These are phyloP conservation scores for Margaritifera margaritifera DNA, from an alignment of 2,888 invertebrate genomes.

Conservation along the genomic window DNA sequence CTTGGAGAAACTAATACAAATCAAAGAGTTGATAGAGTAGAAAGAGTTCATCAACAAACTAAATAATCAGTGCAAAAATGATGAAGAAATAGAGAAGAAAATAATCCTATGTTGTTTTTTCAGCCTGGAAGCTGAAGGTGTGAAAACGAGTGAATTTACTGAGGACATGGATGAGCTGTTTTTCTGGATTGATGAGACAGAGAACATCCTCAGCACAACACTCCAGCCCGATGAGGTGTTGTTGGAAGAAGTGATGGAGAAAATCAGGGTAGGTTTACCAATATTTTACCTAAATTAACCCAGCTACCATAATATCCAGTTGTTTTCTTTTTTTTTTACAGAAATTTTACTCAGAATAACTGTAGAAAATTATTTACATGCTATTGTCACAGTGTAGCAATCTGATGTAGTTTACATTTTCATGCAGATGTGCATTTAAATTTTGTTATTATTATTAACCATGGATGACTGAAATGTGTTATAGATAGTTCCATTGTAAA, in stretches of 20 bases:
- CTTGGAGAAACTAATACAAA: too few species aligned
- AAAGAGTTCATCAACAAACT: too few species aligned
- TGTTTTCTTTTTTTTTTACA: background rate
- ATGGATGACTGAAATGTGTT: too few species aligned
- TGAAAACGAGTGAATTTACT: slow-evolving; percentile 66
- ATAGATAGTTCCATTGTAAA: too few species aligned
- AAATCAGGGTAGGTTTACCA: slow-evolving; percentile 60
- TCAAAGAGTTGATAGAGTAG: too few species aligned
- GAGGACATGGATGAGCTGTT: slow-evolving; percentile 71
- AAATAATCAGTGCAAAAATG: too few species aligned
- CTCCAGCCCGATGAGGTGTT: slow-evolving; percentile 81
- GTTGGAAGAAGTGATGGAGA: slow-evolving; percentile 79
- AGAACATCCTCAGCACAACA: slow-evolving; percentile 77
- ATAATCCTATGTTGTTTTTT: slow-evolving; percentile 1
- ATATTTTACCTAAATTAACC: background rate
- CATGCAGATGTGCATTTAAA: too few species aligned
- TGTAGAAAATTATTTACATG: too few species aligned
- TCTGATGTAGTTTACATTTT: too few species aligned
- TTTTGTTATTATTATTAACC: too few species aligned
- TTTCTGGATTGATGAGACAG: slow-evolving; percentile 73
- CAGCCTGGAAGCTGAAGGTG: slow-evolving; percentile 55
- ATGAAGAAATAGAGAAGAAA: background rate
- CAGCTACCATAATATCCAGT: background rate
- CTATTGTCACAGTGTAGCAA: too few species aligned
- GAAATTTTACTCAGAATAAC: too few species aligned